Evolutionary conservation across 2,113 vertebrate genomes (phyloP), one percentile per base, ranked within the genome.

Genomic region (Trachemys scripta): DNA sequence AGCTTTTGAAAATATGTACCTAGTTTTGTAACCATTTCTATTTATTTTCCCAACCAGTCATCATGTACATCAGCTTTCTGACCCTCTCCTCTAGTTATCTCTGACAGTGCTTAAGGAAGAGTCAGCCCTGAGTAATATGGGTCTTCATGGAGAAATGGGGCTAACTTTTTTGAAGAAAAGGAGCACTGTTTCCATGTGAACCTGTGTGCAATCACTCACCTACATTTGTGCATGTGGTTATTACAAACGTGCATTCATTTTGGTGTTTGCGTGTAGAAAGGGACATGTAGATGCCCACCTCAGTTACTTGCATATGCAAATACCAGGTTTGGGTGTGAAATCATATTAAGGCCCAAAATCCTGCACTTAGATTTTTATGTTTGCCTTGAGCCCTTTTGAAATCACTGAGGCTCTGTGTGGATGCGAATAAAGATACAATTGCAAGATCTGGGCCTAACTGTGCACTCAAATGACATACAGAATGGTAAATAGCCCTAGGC

Each of bases 311-410:
- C 3, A 25, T 29, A 22, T 27, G 1, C 86, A 25, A 13, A 42
- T 13, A 2, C 2, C 51, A 76, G 27, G 31, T 9, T 42, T 25
- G 47, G 24, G 25, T 24, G 22, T 72, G 75, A 45, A 78, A 78
- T 42, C 17, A 54, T 79, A 38, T 3, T 7, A 8, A 10, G 56
- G 50, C 31, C 10, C 16, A 10, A 72, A 2, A 16, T 20, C 59
- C 5, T 4, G 2, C 2, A 4, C 29, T 0, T 1, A 8, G 57
- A 20, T 82, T 16, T 10, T 2, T 42, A 6, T 6, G 0, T 13
- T 5, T 7, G 12, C 29, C 42, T 11, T 45, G 89, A 79, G 83
- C 9, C 38, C 1, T 47, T 13, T 27, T 47, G 25, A 47, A 78
- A 78, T 47, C 11, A 47, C 8, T 11, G 25, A 25, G 12, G 42